phyloP scores from a whole-genome alignment of 2,888 invertebrate genomes.

The Carterocephalus palaemon region DNA sequence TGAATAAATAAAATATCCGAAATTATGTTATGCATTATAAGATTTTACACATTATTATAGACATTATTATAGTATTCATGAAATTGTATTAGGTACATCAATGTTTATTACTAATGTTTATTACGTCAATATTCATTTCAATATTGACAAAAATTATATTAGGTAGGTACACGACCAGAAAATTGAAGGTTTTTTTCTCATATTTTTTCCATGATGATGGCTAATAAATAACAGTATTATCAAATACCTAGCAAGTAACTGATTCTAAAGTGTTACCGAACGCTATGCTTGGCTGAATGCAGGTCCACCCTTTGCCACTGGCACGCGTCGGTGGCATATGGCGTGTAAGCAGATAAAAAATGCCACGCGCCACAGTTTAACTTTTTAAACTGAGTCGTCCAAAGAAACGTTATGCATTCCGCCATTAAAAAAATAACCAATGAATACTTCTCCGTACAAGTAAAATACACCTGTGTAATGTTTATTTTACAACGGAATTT shows the following conservation, averaged over 20 bases:
- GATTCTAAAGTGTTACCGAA: conserved; percentile 7
- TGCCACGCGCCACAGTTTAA: conserved; percentile 40
- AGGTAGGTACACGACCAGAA: no score
- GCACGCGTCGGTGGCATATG: conserved; percentile 73
- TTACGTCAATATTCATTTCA: no score
- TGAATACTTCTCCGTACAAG: conserved; percentile 4
- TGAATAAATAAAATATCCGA: no score
- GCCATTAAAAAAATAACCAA: conserved; percentile 6
- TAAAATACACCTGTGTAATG: conserved; percentile 22
- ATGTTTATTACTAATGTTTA: no score
- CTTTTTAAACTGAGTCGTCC: conserved; percentile 35
- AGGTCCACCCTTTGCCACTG: conserved; percentile 30
- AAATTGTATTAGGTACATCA: no score
- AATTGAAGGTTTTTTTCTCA: no score
- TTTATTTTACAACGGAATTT: conserved; percentile 23
- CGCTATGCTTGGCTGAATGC: conserved; percentile 16
- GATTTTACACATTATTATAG: no score
- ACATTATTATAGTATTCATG: no score
- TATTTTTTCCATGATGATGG: no score
- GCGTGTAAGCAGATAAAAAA: conserved; percentile 36
- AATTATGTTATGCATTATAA: no score
- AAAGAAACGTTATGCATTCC: conserved; percentile 10
- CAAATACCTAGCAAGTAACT: conserved; percentile 38
- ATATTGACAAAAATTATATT: no score
- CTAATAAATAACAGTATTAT: conserved; percentile 39